Conservation (phyloP, 2,797 vertebrate genomes). For the Lithobates sylvaticus region DNA sequence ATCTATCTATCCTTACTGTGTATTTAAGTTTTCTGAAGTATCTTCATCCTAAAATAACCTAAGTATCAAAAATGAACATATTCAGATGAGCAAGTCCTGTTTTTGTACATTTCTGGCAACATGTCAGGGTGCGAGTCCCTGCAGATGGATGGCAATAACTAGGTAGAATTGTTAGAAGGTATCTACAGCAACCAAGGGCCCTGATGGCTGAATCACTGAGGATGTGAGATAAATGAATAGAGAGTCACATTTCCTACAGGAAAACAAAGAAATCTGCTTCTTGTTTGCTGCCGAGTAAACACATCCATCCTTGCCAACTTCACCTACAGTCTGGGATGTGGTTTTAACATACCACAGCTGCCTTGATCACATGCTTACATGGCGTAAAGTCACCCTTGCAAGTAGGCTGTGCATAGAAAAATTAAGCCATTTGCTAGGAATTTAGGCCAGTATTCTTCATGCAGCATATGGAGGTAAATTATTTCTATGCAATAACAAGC, state of each 20-base stretch:
- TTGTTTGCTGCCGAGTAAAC: constrained; percentile 62
- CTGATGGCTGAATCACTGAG: constrained; percentile 48
- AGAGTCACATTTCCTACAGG: constrained; percentile 57
- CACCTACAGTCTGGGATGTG: constrained; percentile 55
- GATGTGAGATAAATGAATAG: constrained; percentile 58
- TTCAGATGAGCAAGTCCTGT: background rate
- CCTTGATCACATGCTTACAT: constrained; percentile 33
- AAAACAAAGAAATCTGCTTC: constrained; percentile 63
- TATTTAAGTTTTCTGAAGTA: background rate
- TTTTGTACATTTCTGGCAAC: too few relatives aligned
- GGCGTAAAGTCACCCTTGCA: constrained; percentile 9
- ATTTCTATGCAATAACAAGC: background rate
- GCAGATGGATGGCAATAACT: constrained; percentile 36
- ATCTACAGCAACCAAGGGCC: constrained; percentile 9
- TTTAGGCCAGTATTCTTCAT: background rate
- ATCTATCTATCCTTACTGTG: background rate
- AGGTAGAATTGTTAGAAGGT: background rate
- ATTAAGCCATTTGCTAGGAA: background rate
- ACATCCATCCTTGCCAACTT: constrained; percentile 61
- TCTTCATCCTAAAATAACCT: background rate
- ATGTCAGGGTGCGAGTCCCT: constrained; percentile 13
- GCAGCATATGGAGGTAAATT: background rate
- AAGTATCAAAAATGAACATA: background rate
- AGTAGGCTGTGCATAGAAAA: constrained; percentile 2
- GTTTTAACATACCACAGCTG: constrained; percentile 56